Evolutionary conservation across 2,888 invertebrate genomes (phyloP).

Genomic region (Ecdyonurus torrentis): DNA sequence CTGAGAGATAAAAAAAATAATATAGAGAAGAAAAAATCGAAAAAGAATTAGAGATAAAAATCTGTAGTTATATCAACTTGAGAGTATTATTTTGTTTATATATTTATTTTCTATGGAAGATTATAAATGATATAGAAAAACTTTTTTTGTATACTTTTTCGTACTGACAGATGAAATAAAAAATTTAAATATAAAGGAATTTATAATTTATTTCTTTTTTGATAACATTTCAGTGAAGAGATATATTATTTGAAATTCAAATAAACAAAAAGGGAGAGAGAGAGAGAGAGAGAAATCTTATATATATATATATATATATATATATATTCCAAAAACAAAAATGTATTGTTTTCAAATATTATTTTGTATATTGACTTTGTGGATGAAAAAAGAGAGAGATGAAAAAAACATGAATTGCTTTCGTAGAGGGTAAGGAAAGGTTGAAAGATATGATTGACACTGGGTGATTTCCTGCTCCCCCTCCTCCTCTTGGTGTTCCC

Average conservation of each 20-base stretch:
- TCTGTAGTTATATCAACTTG: background rate
- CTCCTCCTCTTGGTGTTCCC: background rate
- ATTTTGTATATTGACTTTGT: background rate
- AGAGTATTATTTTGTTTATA: background rate
- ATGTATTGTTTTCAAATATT: background rate
- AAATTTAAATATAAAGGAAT: background rate
- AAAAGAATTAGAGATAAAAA: background rate
- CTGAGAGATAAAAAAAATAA: background rate
- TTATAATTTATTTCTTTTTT: too few species aligned
- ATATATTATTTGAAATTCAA: background rate
- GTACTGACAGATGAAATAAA: too few species aligned
- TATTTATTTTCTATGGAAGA: too few species aligned
- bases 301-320: background rate
- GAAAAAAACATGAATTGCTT: too few species aligned
- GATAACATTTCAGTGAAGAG: too few species aligned
- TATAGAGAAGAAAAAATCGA: background rate
- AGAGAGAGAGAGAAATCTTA: background rate
- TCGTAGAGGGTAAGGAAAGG: too few species aligned
- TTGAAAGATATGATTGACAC: background rate
- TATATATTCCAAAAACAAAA: too few species aligned
- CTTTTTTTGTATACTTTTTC: too few species aligned
- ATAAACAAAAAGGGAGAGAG: background rate
- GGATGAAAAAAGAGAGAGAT: background rate
- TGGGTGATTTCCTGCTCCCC: background rate
- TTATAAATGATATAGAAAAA: too few species aligned